Conservation (phyloP, 2,888 invertebrate genomes). For the Chrysopilus asiliformis region DNA sequence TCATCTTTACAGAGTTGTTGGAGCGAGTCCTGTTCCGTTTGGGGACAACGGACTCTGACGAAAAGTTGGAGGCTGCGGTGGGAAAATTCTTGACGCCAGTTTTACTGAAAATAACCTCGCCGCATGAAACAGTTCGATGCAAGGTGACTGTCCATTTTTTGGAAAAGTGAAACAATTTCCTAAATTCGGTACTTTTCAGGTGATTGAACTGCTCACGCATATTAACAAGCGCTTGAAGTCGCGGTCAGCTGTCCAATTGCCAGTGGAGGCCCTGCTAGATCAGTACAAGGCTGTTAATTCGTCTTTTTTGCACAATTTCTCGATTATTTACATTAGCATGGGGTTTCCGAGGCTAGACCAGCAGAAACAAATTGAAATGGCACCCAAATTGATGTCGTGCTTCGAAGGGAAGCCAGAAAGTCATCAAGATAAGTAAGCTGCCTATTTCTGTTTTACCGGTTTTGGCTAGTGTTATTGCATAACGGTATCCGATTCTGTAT, state of each 20-base stretch:
- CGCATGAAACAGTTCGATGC: conserved; percentile 65
- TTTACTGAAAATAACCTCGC: conserved; percentile 76
- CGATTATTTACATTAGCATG: conserved; percentile 85
- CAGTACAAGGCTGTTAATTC: conserved; percentile 69
- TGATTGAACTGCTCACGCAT: conserved; percentile 84
- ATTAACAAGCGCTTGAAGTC: conserved; percentile 82
- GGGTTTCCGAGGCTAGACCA: conserved; percentile 71
- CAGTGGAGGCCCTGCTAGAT: conserved; percentile 66
- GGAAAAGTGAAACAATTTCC: not conserved
- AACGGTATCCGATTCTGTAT: conserved; percentile 2
- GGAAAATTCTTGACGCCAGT: conserved; percentile 73
- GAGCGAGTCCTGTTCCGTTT: conserved; percentile 81
- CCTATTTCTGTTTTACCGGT: not conserved
- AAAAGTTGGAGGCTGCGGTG: conserved; percentile 69
- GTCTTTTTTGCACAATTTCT: conserved; percentile 73
- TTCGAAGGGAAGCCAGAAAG: conserved; percentile 66
- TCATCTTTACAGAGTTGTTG: conserved; percentile 77
- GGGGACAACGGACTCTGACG: conserved; percentile 80
- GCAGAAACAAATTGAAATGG: conserved; percentile 59
- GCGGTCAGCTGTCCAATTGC: conserved; percentile 68
- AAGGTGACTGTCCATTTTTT: conserved; percentile 36
- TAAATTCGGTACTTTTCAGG: conserved; percentile 38
- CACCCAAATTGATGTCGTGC: conserved; percentile 61
- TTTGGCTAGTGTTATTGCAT: not conserved
- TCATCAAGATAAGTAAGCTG: conserved; percentile 65